These are phyloP conservation scores for Argyrosomus regius DNA, from an alignment of 2,797 vertebrate genomes.

Conservation along the genomic window DNA sequence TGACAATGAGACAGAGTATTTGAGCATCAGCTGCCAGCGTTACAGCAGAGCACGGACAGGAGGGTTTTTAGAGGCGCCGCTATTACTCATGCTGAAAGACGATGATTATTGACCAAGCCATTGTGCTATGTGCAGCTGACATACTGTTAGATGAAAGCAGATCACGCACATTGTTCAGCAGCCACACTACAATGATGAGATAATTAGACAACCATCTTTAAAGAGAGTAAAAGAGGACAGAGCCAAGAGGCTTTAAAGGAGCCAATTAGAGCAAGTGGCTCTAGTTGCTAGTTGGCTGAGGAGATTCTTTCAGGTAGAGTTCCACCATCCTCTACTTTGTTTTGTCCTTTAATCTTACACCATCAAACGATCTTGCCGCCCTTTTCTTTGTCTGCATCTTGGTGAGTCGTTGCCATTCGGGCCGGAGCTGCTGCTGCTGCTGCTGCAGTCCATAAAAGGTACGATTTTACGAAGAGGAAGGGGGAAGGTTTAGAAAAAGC, in stretches of 20 bases:
- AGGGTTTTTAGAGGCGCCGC: constrained; percentile 47
- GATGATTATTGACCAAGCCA: constrained; percentile 56
- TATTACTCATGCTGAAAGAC: constrained; percentile 58
- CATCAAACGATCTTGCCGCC: constrained; percentile 69
- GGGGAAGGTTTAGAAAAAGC: constrained; percentile 45
- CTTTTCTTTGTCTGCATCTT: constrained; percentile 60
- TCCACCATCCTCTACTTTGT: constrained; percentile 14
- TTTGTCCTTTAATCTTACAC: constrained; percentile 80
- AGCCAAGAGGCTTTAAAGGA: constrained; percentile 55
- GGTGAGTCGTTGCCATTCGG: constrained; percentile 32
- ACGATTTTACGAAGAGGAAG: constrained; percentile 65
- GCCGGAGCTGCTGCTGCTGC: constrained; percentile 32
- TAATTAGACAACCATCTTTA: constrained; percentile 66
- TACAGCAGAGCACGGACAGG: constrained; percentile 29
- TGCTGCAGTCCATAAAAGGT: constrained; percentile 64
- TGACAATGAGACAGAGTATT: constrained; percentile 53
- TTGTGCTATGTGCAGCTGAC: constrained; percentile 45
- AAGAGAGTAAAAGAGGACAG: constrained; percentile 42
- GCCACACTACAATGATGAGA: constrained; percentile 57
- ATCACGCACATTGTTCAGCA: constrained; percentile 55
- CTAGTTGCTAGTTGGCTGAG: constrained; percentile 46
- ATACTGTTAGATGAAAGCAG: constrained; percentile 43
- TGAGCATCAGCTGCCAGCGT: constrained; percentile 44
- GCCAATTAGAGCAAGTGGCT: constrained; percentile 58
- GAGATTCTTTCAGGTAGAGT: constrained; percentile 55